Evolutionary conservation across 2,797 vertebrate species (phyloP).

Genomic region (Pachyuromys duprasi): DNA sequence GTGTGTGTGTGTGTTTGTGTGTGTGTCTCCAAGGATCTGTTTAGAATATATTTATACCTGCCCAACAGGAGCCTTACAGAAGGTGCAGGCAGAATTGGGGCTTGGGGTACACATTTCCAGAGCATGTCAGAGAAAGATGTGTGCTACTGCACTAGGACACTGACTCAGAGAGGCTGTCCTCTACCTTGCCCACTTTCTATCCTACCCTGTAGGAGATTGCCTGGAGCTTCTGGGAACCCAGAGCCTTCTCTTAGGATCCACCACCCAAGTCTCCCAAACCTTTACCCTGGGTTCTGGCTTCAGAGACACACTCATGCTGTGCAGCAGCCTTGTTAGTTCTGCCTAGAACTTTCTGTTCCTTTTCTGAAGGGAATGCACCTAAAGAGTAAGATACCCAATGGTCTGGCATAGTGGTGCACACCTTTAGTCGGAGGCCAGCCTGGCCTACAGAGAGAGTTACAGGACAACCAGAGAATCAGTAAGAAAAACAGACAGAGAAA

Average conservation of each 20-base stretch:
- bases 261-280: neutral
- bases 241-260: neutral
- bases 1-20: too few relatives aligned
- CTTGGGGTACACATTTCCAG: too few relatives aligned
- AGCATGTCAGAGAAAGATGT: accelerated
- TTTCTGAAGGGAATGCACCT: neutral
- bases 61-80: neutral
- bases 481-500: neutral
- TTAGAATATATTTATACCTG: neutral
- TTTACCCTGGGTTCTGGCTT: neutral
- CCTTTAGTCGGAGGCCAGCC: neutral
- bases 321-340: neutral
- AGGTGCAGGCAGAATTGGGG: neutral
- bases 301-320: too few relatives aligned
- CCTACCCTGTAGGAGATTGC: neutral
- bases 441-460: too few relatives aligned
- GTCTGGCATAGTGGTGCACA: neutral
- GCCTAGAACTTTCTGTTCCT: neutral
- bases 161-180: neutral
- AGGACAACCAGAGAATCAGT: neutral
- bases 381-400: neutral
- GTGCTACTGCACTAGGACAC: neutral
- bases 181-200: accelerated
- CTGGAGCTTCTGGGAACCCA: neutral
- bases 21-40: neutral